A percentile compares a stretch with the other conserved stretches of the same genome.
These are phyloP conservation scores for Sterrhoptilus dennistouni DNA, from an alignment of 2,113 vertebrate genomes.

Conservation along the genomic window DNA sequence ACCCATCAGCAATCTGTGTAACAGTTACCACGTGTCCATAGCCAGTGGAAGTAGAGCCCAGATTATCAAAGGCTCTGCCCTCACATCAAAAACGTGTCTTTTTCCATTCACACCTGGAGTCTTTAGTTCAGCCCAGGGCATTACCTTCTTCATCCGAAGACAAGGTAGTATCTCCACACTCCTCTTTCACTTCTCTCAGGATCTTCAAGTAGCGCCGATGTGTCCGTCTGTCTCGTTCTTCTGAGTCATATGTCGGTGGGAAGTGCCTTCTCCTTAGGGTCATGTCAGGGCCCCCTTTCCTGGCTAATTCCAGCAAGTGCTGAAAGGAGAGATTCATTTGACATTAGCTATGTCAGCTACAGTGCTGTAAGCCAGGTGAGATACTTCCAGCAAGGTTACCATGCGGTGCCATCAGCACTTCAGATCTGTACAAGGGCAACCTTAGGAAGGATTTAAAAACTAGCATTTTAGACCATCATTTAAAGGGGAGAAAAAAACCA, in stretches of 20 bases:
- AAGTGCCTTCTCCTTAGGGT: constrained; percentile 76
- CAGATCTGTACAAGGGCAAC: neutral
- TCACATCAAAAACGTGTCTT: neutral
- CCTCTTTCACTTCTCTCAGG: constrained; percentile 89
- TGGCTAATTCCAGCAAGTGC: constrained; percentile 89
- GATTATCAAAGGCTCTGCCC: neutral
- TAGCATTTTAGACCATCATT: neutral
- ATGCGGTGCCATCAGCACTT: neutral
- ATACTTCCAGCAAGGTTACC: neutral
- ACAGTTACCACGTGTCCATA: neutral
- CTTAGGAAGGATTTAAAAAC: neutral
- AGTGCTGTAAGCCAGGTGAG: neutral
- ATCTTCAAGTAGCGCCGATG: constrained; percentile 87
- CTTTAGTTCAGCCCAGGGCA: neutral
- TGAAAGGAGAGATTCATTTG: neutral
- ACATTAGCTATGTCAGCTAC: neutral
- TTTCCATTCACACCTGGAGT: neutral
- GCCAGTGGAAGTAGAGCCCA: neutral
- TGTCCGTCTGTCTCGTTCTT: constrained; percentile 85
- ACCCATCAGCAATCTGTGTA: neutral
- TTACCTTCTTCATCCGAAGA: constrained; percentile 97
- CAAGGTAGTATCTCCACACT: constrained; percentile 89
- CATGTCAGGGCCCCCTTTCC: constrained; percentile 84
- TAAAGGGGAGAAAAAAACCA: neutral
- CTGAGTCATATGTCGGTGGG: constrained; percentile 66